phyloP scores from a whole-genome alignment of 2,113 vertebrate species.

The Ellobius talpinus region DNA sequence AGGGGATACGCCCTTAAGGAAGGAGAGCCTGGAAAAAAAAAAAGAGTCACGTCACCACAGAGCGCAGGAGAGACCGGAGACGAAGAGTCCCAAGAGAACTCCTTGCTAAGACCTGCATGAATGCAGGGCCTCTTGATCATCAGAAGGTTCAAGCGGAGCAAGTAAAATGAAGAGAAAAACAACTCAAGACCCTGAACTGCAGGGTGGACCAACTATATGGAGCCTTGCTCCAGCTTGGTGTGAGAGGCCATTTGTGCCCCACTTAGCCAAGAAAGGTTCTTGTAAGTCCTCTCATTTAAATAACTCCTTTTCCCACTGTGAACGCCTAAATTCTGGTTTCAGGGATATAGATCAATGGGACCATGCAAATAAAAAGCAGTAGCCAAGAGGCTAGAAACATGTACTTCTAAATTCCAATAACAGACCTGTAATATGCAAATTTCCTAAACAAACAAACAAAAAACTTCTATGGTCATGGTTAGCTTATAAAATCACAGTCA shows the following conservation, averaged over 20 bases:
- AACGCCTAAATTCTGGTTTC: slow-evolving; percentile 12
- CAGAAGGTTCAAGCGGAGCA: neutral
- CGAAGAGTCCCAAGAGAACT: neutral
- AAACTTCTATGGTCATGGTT: neutral
- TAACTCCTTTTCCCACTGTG: neutral
- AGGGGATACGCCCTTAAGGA: slow-evolving; percentile 94
- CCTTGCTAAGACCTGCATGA: neutral
- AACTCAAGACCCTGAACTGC: neutral
- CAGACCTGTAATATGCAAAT: neutral
- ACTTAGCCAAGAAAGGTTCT: neutral
- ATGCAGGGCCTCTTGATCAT: neutral
- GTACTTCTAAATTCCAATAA: neutral
- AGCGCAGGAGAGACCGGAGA: neutral
- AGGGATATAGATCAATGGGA: neutral
- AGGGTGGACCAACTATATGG: neutral
- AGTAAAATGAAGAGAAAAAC: neutral
- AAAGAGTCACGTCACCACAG: neutral
- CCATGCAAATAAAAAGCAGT: neutral
- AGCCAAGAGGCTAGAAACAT: neutral
- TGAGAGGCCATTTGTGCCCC: neutral
- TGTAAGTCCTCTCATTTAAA: neutral
- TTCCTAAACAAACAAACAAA: neutral
- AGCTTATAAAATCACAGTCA: neutral
- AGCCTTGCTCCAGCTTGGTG: neutral
- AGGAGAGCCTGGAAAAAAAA: slow-evolving; percentile 89